A percentile compares a stretch with the other conserved stretches of the same genome.
phyloP scores from a whole-genome alignment of 2,888 invertebrate genomes.

The Clanis bilineata region DNA sequence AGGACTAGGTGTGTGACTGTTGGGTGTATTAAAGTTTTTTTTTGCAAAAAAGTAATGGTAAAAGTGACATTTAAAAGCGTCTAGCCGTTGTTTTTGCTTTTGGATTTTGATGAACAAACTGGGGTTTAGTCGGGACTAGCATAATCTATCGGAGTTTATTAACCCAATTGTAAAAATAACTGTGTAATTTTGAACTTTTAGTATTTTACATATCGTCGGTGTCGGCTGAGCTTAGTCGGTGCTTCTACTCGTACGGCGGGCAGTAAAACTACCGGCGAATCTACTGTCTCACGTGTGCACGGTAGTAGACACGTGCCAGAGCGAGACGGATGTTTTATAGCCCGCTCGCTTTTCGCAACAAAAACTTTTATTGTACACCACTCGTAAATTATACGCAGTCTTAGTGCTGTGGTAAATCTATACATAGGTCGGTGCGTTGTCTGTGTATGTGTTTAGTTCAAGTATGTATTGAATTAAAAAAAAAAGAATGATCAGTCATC shows the following conservation, averaged over 20 bases:
- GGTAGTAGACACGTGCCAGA: slow-evolving; percentile 65
- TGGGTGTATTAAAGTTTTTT: too few species aligned
- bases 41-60: too few species aligned
- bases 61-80: too few species aligned
- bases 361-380: slow-evolving; percentile 76
- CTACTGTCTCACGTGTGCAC: slow-evolving; percentile 72
- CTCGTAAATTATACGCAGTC: slow-evolving; percentile 76
- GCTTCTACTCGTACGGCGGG: slow-evolving; percentile 31
- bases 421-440: neutral
- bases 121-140: too few species aligned
- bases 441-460: slow-evolving; percentile 6
- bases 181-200: neutral
- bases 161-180: slow-evolving; percentile 1
- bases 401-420: slow-evolving; percentile 53
- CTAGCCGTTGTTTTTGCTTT: too few species aligned
- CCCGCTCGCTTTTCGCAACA: slow-evolving; percentile 71
- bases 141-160: neutral
- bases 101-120: too few species aligned
- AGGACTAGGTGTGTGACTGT: too few species aligned
- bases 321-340: slow-evolving; percentile 66
- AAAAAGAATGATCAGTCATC: too few species aligned
- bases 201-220: slow-evolving; percentile 6
- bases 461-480: neutral
- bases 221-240: slow-evolving; percentile 10
- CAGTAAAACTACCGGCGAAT: slow-evolving; percentile 70